Evolutionary conservation across 2,797 vertebrate species (phyloP).

Genomic region (Coregonus ussuriensis): DNA sequence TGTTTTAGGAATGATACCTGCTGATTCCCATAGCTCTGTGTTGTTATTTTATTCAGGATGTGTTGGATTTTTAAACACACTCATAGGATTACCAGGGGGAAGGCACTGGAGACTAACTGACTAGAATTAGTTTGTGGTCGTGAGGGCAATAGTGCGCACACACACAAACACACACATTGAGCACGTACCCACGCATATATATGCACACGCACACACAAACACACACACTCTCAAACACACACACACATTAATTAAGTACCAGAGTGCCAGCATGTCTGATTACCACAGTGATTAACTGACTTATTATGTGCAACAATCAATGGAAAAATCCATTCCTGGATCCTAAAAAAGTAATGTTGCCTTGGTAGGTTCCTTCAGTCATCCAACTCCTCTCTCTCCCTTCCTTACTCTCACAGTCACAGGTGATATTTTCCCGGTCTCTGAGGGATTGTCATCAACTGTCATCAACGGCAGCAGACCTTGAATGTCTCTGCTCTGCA

Average conservation of each 20-base stretch:
- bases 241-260: background rate
- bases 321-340: background rate
- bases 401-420: constrained; percentile 45
- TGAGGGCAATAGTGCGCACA: too few relatives aligned
- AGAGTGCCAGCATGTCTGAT: background rate
- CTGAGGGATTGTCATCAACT: constrained; percentile 72
- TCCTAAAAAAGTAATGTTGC: background rate
- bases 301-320: background rate
- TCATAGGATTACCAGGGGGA: constrained; percentile 18
- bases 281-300: background rate
- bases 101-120: constrained; percentile 24
- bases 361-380: constrained; percentile 7
- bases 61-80: constrained; percentile 21
- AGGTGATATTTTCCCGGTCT: constrained; percentile 64
- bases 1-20: constrained; percentile 37
- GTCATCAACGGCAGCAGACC: constrained; percentile 75
- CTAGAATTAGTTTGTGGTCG: background rate
- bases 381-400: constrained; percentile 4
- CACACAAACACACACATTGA: too few relatives aligned
- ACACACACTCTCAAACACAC: too few relatives aligned
- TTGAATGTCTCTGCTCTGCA: constrained; percentile 69
- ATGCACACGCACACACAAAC: too few relatives aligned
- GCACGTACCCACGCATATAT: too few relatives aligned
- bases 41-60: constrained; percentile 18
- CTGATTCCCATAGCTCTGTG: constrained; percentile 29